These are phyloP conservation scores for Meandrina meandrites DNA, from an alignment of 92 coral and sea anemone species.

Conservation along the genomic window DNA sequence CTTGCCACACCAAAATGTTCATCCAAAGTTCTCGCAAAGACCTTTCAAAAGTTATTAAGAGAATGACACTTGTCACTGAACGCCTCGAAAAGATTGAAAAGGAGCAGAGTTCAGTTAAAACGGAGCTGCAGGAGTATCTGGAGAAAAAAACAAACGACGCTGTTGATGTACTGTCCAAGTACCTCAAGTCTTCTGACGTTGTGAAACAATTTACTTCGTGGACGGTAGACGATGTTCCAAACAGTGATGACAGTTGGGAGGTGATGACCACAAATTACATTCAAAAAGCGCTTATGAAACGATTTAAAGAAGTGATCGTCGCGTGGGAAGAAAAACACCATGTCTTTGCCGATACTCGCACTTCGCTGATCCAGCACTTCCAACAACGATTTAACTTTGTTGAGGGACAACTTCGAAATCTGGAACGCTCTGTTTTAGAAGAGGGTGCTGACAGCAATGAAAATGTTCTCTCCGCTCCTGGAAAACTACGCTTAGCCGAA, in stretches of 20 bases:
- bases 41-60: not conserved
- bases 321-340: slow-evolving; percentile 51
- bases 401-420: slow-evolving; percentile 29
- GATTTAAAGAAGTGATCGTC: not conserved
- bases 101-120: not conserved
- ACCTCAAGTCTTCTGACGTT: slow-evolving; percentile 22
- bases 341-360: slow-evolving; percentile 27
- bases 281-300: not conserved
- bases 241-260: slow-evolving; percentile 10
- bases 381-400: slow-evolving; percentile 7
- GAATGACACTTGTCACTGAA: not conserved
- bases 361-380: slow-evolving; percentile 1
- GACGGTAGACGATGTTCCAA: slow-evolving; percentile 36
- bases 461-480: no score
- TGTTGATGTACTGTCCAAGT: not conserved
- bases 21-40: slow-evolving; percentile 17
- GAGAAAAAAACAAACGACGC: not conserved
- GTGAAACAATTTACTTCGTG: slow-evolving; percentile 22
- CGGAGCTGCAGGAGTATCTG: slow-evolving; percentile 1
- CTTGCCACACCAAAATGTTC: slow-evolving; percentile 25
- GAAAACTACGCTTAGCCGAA: not conserved
- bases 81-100: slow-evolving; percentile 19
- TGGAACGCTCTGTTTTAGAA: not conserved
- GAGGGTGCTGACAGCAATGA: not conserved
- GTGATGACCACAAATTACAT: slow-evolving; percentile 8